Evolutionary conservation across 2,888 invertebrate genomes (phyloP), one percentile per base, ranked within the genome.

Genomic region (Lithophane socia): DNA sequence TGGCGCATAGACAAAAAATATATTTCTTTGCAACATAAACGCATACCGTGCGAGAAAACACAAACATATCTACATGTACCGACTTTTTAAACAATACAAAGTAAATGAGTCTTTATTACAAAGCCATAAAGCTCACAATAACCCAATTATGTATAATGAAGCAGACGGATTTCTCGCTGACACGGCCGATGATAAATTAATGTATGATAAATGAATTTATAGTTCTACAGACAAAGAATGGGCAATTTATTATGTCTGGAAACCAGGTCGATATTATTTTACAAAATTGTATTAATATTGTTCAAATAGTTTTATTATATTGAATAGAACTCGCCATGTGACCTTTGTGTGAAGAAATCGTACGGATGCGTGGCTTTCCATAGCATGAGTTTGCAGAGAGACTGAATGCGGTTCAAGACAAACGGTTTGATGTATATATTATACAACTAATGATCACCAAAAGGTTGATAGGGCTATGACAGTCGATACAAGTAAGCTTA

Each of bases 151-250:
- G 60, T 65, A 71, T 88, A 80, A 77, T 72, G 72, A 84, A 73
- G 73, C 75, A 77, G 79, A 86, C 78, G 72, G 82, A 88, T 86
- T 85, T 80, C 84, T 76, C 73, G 74, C 85, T 79, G 87, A 88
- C 89, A 79, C 58, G 77, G 21, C 52, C 76, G 79, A 88, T 88
- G 87, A 88, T 88, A 87, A 88, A 88, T 87, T 84, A 79, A 88
- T 78, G 80, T 77, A 85, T 87, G 80, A 89, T 89, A 84, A 84
- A 88, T 88, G 80, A 86, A 85, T 86, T 83, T 84, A 84, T 84
- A 77, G 76, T 83, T 80, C 49, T 49, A 75, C 86, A 79, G 78
- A 77, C 85, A 87, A 82, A 82, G 89, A 89, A 83, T 87, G 82
- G 77, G 73, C 75, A 75, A 85, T 89, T 85, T 82, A 80, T 83